Conservation (phyloP, 2,888 invertebrate species). For the Cylindroiulus punctatus region DNA sequence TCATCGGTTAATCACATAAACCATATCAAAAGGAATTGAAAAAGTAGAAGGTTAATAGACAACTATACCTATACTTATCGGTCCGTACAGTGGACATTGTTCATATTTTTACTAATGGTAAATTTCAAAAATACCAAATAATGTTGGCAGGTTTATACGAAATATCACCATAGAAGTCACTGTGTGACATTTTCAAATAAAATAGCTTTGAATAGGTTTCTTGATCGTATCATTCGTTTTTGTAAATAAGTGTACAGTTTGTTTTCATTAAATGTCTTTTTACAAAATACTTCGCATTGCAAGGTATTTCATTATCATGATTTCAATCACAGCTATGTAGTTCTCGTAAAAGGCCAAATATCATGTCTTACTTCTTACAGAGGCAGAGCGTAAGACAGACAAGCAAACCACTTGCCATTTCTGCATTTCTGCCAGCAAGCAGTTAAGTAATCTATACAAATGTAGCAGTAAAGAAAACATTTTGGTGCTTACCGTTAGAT, state of each 20-base stretch:
- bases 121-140: not conserved
- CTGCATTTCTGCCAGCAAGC: too few species aligned
- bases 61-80: not conserved
- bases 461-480: too few species aligned
- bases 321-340: too few species aligned
- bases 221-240: not conserved
- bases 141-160: not conserved
- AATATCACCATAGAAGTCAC: not conserved
- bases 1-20: not conserved
- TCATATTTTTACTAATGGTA: not conserved
- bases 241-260: slow-evolving; percentile 29
- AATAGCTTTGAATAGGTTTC: not conserved
- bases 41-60: not conserved
- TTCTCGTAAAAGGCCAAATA: too few species aligned
- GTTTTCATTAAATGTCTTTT: slow-evolving; percentile 31
- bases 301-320: not conserved
- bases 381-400: too few species aligned
- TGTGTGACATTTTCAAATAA: not conserved
- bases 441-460: too few species aligned
- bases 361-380: too few species aligned
- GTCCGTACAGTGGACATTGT: not conserved
- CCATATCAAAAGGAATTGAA: not conserved
- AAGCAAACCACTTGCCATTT: too few species aligned
- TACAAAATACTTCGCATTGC: not conserved
- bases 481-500: too few species aligned